phyloP scores from a whole-genome alignment of 2,113 vertebrate genomes.

The Alosa alosa region DNA sequence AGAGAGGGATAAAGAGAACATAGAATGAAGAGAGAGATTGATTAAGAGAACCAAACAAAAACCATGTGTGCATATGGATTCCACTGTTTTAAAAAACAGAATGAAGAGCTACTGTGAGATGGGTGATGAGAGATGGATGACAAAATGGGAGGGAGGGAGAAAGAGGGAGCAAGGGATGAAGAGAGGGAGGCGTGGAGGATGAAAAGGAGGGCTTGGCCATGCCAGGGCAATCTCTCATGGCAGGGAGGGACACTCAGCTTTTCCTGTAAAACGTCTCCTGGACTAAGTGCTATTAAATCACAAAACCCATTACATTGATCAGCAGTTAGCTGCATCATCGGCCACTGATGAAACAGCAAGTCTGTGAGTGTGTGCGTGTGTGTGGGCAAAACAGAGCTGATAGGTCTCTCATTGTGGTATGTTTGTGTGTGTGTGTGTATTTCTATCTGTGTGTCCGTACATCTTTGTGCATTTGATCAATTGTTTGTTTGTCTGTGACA shows the following conservation, averaged over 20 bases:
- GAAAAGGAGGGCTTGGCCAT: conserved; percentile 24
- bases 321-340: conserved; percentile 43
- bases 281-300: conserved; percentile 60
- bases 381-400: background rate
- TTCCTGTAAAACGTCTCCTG: conserved; percentile 61
- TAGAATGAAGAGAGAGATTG: background rate
- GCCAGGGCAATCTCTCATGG: conserved; percentile 60
- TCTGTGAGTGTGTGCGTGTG: background rate
- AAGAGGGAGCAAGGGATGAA: background rate
- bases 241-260: conserved; percentile 50
- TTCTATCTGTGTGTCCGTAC: background rate
- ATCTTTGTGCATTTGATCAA: too few species aligned
- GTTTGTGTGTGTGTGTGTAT: conserved; percentile 4
- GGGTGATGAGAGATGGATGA: conserved; percentile 23
- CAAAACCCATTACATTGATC: conserved; percentile 63
- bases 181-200: background rate
- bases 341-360: conserved; percentile 53
- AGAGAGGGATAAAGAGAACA: too few species aligned
- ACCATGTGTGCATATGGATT: background rate
- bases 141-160: background rate
- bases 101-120: conserved; percentile 25
- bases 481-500: too few species aligned
- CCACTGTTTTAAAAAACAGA: background rate
- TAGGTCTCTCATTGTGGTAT: background rate
- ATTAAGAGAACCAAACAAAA: conserved; percentile 26